These are phyloP conservation scores for Dendrocopos noguchii DNA, from an alignment of 2,113 vertebrate species.

Conservation along the genomic window DNA sequence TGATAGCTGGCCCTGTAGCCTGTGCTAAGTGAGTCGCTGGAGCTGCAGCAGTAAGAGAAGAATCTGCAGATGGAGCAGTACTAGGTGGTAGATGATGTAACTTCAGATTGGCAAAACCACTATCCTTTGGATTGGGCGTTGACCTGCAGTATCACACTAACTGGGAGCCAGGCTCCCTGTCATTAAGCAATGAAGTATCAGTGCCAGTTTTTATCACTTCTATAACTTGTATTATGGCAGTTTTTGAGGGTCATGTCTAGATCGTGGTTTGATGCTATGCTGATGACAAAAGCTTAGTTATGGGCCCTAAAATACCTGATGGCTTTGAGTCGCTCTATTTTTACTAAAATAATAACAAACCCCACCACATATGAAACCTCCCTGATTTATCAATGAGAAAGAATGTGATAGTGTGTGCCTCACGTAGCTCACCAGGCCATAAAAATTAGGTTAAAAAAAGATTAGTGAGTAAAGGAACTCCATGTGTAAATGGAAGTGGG, in stretches of 20 bases:
- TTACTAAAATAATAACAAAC: not conserved
- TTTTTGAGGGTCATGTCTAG: not conserved
- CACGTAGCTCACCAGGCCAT: not conserved
- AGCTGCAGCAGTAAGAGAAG: not conserved
- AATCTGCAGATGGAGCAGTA: not conserved
- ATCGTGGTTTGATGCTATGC: not conserved
- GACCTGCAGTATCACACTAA: not conserved
- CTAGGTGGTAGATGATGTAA: not conserved
- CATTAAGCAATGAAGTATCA: too few species aligned
- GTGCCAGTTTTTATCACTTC: not conserved
- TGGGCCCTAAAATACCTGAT: not conserved
- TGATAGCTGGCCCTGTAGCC: fast-evolving
- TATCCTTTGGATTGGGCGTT: not conserved
- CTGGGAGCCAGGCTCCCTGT: not conserved
- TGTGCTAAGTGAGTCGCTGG: not conserved
- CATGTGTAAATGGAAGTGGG: not conserved
- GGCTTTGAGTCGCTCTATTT: not conserved
- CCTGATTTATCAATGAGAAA: not conserved
- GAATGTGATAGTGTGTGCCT: not conserved
- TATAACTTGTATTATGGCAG: not conserved
- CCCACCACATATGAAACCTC: not conserved
- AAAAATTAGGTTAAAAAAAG: not conserved
- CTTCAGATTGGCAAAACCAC: not conserved
- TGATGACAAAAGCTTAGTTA: not conserved
- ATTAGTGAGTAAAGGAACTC: not conserved